Evolutionary conservation across 2,888 invertebrate species (phyloP).

Genomic region (Hartigia nigra): DNA sequence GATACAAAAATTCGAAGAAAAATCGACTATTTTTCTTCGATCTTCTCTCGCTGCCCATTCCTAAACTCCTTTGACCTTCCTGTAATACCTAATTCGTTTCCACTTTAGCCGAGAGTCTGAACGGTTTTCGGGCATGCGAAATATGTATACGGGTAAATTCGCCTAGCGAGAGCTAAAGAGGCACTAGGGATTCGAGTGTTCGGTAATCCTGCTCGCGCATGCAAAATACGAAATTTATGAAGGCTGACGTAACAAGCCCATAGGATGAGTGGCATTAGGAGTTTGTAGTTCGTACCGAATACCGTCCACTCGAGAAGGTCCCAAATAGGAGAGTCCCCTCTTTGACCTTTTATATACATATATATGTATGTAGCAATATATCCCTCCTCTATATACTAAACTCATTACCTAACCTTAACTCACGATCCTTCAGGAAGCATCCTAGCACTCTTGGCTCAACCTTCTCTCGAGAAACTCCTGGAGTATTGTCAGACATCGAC

Average conservation of each 20-base stretch:
- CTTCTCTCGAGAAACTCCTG: not conserved
- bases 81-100: not conserved
- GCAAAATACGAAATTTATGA: not conserved
- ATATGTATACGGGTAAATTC: not conserved
- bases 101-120: not conserved
- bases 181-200: not conserved
- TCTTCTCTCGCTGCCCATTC: not conserved
- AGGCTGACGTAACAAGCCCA: not conserved
- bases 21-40: not conserved
- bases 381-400: not conserved
- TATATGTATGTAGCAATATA: not conserved
- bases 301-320: not conserved
- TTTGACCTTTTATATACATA: not conserved
- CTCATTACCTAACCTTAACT: not conserved
- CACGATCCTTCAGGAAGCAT: not conserved
- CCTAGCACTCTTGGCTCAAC: not conserved
- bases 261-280: not conserved
- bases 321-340: not conserved
- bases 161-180: not conserved
- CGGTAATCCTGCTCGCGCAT: not conserved
- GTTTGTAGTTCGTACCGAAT: not conserved
- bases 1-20: not conserved
- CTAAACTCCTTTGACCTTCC: not conserved
- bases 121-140: not conserved
- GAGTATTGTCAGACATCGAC: conserved; percentile 7